These are phyloP conservation scores for Protonemura montana DNA, from an alignment of 2,888 invertebrate genomes.

Conservation along the genomic window DNA sequence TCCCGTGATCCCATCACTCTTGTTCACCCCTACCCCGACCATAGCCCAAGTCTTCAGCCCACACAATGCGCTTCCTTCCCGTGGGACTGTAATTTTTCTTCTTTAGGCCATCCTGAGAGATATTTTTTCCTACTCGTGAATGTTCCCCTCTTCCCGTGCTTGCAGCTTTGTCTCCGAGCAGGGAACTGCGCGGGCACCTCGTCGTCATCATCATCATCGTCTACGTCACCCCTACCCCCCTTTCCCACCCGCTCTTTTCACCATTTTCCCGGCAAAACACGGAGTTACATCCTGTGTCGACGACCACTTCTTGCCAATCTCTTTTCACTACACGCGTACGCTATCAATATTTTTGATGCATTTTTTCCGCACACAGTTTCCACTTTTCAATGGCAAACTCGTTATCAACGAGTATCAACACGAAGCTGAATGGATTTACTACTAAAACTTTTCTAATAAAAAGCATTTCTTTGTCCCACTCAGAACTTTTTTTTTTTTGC, in stretches of 20 bases:
- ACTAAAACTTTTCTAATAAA: background rate
- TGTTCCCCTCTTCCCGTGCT: background rate
- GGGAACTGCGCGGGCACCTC: background rate
- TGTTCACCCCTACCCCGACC: constrained; percentile 23
- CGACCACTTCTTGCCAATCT: background rate
- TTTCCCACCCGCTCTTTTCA: background rate
- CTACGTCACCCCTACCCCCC: background rate
- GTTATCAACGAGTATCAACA: background rate
- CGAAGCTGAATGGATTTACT: background rate
- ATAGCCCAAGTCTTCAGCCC: background rate
- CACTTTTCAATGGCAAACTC: background rate
- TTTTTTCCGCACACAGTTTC: background rate
- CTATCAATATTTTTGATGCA: background rate
- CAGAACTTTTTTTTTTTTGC: background rate
- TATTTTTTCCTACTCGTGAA: background rate
- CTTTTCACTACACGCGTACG: background rate
- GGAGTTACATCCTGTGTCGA: background rate
- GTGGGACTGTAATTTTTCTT: constrained; percentile 26
- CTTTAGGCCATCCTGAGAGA: constrained; percentile 27
- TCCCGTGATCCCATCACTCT: constrained; percentile 36
- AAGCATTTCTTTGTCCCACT: background rate
- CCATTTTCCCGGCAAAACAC: background rate
- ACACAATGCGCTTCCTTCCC: constrained; percentile 21
- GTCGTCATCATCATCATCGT: background rate
- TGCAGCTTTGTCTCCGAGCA: background rate